These are phyloP conservation scores for Elanus axillaris DNA, from an alignment of 2,113 vertebrate species.

Conservation along the genomic window DNA sequence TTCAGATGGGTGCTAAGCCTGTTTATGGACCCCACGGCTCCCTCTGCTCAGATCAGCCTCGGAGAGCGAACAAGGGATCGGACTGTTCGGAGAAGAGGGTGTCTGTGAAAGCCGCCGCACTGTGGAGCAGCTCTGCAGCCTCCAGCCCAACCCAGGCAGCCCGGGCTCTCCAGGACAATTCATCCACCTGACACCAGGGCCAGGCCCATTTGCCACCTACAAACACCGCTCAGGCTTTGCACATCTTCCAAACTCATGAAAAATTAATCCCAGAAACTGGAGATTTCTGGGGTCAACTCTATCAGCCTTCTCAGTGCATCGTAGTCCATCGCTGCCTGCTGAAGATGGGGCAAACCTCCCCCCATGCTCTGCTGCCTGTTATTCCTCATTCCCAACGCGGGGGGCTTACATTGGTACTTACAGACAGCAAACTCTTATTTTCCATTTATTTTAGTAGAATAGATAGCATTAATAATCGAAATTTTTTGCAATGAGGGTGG, in stretches of 20 bases:
- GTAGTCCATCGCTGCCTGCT: background rate
- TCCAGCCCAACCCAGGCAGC: background rate
- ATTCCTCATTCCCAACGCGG: background rate
- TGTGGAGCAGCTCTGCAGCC: background rate
- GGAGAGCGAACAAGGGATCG: background rate
- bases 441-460: background rate
- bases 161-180: background rate
- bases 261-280: background rate
- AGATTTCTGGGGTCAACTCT: background rate
- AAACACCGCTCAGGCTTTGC: background rate
- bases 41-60: background rate
- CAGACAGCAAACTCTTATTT: background rate
- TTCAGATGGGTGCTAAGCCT: background rate
- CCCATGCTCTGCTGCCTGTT: accelerated
- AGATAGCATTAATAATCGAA: background rate
- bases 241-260: background rate
- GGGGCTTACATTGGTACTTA: background rate
- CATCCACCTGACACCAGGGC: background rate
- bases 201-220: background rate
- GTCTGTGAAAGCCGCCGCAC: background rate
- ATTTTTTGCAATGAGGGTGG: background rate
- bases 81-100: background rate
- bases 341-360: background rate
- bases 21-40: background rate
- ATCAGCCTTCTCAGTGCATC: background rate